Conservation (phyloP, 2,113 vertebrate species). For the Ciconia boyciana region DNA sequence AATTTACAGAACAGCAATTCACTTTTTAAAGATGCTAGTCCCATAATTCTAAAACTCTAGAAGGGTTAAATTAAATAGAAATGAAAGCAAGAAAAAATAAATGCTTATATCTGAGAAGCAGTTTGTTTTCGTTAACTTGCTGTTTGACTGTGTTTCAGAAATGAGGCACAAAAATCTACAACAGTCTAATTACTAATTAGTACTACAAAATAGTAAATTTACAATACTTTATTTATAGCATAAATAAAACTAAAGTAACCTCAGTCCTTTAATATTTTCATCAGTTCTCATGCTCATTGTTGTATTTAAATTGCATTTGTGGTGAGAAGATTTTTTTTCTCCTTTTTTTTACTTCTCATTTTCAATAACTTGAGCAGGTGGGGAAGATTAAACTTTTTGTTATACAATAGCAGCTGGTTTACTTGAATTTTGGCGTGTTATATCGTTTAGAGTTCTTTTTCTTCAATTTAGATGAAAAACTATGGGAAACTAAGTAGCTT, state of each 20-base stretch:
- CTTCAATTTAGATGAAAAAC: slow-evolving; percentile 1
- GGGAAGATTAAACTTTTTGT: slow-evolving; percentile 16
- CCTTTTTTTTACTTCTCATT: not conserved
- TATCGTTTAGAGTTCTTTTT: slow-evolving; percentile 8
- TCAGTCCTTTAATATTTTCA: not conserved
- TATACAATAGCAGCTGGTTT: slow-evolving; percentile 2
- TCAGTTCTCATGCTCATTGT: not conserved
- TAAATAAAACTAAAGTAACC: not conserved
- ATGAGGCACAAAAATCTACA: not conserved
- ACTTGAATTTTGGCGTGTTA: slow-evolving; percentile 4
- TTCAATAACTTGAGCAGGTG: not conserved
- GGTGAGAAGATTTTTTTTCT: not conserved
- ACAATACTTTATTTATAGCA: not conserved
- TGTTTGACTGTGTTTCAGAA: not conserved
- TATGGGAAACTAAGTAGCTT: slow-evolving; percentile 8
- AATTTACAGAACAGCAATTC: not conserved
- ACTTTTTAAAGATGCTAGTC: not conserved
- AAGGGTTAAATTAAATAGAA: not conserved
- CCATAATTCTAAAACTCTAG: not conserved
- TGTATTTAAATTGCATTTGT: not conserved
- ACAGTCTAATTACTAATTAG: not conserved
- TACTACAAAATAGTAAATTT: not conserved
- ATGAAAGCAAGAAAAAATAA: not conserved
- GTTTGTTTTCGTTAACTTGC: not conserved
- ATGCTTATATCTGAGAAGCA: not conserved